phyloP scores from a whole-genome alignment of 2,113 vertebrate genomes.

The Cnemophilus loriae region DNA sequence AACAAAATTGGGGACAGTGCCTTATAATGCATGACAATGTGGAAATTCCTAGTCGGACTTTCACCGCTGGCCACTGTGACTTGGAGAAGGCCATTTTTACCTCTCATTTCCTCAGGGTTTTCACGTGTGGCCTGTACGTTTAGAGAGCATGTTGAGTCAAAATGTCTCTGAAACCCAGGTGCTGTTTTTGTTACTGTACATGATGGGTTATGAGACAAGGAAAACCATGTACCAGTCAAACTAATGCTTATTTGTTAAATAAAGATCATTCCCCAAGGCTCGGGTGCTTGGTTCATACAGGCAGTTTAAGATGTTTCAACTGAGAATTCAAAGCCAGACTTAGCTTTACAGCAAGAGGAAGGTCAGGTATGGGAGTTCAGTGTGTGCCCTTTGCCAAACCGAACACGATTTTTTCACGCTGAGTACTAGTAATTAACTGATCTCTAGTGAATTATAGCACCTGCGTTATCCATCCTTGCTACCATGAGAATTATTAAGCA shows the following conservation, averaged over 20 bases:
- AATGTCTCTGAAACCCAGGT: background rate
- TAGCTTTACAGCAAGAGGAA: background rate
- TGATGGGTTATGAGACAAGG: background rate
- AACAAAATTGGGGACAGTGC: background rate
- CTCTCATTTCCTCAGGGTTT: background rate
- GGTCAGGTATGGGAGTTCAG: background rate
- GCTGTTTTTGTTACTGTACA: background rate
- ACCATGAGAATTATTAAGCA: constrained; percentile 3
- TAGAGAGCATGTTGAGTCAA: background rate
- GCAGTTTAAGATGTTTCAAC: background rate
- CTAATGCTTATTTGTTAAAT: background rate
- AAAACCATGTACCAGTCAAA: background rate
- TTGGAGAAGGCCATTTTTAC: background rate
- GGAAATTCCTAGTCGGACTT: background rate
- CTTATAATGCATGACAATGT: rapidly evolving
- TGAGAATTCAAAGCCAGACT: background rate
- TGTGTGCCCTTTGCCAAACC: background rate
- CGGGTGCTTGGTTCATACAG: background rate
- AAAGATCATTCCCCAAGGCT: background rate
- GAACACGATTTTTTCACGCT: background rate
- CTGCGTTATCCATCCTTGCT: background rate
- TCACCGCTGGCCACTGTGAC: rapidly evolving
- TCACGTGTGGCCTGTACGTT: background rate
- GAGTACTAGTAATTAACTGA: constrained; percentile 14
- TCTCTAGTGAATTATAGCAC: constrained; percentile 18